These are phyloP conservation scores for Manacus vitellinus DNA, from an alignment of 2,113 vertebrate species.

Conservation along the genomic window DNA sequence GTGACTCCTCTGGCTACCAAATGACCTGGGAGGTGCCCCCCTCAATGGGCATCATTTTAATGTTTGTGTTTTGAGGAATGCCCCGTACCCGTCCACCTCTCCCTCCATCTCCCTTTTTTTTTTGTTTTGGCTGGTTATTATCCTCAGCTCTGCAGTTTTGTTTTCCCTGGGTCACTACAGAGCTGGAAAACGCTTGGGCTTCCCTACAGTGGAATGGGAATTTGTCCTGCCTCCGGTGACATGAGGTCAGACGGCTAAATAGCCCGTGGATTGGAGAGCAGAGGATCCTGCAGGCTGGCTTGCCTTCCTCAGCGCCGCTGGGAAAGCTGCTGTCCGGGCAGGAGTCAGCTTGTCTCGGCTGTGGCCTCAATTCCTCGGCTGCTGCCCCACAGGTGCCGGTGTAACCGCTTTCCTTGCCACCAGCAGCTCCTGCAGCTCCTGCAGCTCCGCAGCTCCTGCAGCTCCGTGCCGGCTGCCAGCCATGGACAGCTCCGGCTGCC, in stretches of 20 bases:
- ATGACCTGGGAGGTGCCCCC: conserved; percentile 19
- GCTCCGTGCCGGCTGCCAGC: neutral
- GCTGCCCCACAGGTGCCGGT: neutral
- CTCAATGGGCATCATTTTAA: fast-evolving
- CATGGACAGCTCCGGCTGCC: neutral
- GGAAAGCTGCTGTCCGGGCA: conserved; percentile 14
- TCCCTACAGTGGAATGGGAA: neutral
- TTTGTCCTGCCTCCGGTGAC: neutral
- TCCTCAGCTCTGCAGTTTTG: neutral
- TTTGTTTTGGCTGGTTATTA: neutral
- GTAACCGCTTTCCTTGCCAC: neutral
- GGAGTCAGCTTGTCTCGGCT: neutral
- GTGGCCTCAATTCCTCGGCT: neutral
- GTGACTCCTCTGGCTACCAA: conserved; percentile 50
- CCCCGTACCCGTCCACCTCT: neutral
- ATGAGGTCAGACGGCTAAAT: neutral
- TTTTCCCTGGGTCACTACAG: neutral
- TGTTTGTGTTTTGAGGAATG: neutral
- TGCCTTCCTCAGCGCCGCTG: neutral
- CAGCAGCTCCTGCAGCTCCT: neutral
- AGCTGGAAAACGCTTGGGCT: neutral
- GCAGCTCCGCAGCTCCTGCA: conserved; percentile 8
- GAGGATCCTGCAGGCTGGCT: neutral
- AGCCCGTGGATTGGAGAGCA: neutral
- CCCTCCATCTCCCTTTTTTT: neutral